A percentile compares a stretch with the other conserved stretches of the same genome.
These are phyloP conservation scores for Paralichthys olivaceus DNA, from an alignment of 2,113 vertebrate genomes.

Conservation along the genomic window DNA sequence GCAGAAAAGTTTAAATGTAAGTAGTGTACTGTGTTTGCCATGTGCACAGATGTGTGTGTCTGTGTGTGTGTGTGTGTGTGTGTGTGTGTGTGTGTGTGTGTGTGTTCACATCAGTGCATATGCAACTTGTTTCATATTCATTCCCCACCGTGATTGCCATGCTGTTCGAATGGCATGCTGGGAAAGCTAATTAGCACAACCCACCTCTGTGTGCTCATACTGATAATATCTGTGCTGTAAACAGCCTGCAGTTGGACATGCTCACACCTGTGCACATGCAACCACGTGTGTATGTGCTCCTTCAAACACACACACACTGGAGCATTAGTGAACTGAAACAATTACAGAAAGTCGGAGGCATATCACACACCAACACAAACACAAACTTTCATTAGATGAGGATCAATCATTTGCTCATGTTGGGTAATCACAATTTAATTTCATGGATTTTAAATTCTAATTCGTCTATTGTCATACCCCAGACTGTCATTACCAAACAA, in stretches of 20 bases:
- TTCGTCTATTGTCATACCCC: slow-evolving; percentile 73
- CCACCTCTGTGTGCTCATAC: slow-evolving; percentile 76
- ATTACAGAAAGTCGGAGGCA: slow-evolving; percentile 4
- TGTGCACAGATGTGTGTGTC: slow-evolving; percentile 19
- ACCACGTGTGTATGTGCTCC: neutral
- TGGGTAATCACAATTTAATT: slow-evolving; percentile 75
- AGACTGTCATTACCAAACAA: slow-evolving; percentile 65
- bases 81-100: slow-evolving; percentile 21
- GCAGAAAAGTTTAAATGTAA: slow-evolving; percentile 41
- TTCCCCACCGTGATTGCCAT: slow-evolving; percentile 77
- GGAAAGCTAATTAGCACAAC: slow-evolving; percentile 83
- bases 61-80: slow-evolving; percentile 28
- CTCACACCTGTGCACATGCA: slow-evolving; percentile 40
- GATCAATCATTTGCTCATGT: slow-evolving; percentile 73
- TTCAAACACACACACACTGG: neutral
- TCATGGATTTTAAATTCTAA: slow-evolving; percentile 77
- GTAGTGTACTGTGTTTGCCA: slow-evolving; percentile 24
- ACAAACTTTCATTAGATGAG: slow-evolving; percentile 65
- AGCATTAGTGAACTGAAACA: slow-evolving; percentile 21
- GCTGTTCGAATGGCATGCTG: slow-evolving; percentile 79
- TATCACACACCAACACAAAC: slow-evolving; percentile 10
- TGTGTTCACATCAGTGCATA: slow-evolving; percentile 60
- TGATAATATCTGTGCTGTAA: slow-evolving; percentile 62
- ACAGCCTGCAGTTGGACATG: slow-evolving; percentile 63
- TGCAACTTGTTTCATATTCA: slow-evolving; percentile 80